Base-by-base conservation (phyloP, 2,888 invertebrate genomes). In the Eledone cirrhosa region DNA sequence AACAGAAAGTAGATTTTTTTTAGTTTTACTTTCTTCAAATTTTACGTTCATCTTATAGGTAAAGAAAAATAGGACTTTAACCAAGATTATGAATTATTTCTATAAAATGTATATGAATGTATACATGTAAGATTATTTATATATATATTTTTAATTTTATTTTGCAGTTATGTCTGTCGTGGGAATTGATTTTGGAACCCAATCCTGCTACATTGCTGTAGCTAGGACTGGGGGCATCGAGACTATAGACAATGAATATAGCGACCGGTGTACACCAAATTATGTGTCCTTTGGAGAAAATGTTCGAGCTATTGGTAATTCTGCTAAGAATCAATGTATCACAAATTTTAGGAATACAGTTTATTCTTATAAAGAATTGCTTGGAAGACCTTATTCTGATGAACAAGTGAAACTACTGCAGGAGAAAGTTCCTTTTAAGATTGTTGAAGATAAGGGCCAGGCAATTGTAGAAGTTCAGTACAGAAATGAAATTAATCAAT, bases 161-260 rank as follows among this genome's bases (percentile, higher is more conserved):
- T 41, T 41, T 41, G n/a, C n/a, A 24, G 86, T 80, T 75, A 90
- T 90, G 90, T 87, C 90, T 75, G 92, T 89, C 80, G 97, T 99
- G 92, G 99, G 99, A 92, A 97, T 99, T 92, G 98, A 99, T 94
- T 95, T 99, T 92, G 99, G 99, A 82, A 97, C 96, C 92, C 97
- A 97, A 92, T 96, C 96, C 88, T 98, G 98, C 93, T 99, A 97
- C 93, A 94, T 99, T 88, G 98, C 97, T 85, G 98, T 98, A 81
- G 99, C 99, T 82, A 95, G 98, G 92, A 96, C 97, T 90, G 99
- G 99, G 91, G 99, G 99, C 89, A 99, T 99, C 90, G 99, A 99
- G 93, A 99, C 99, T 82, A 95, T 99, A 88, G 97, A 98, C 83
- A 99, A 99, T 92, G 99, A 99, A 92, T 99, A 99, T 93, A 98